A percentile compares a stretch with the other conserved stretches of the same genome.
Evolutionary conservation across 2,888 invertebrate genomes (phyloP).

Genomic region (Zygothrica quintamaculata): DNA sequence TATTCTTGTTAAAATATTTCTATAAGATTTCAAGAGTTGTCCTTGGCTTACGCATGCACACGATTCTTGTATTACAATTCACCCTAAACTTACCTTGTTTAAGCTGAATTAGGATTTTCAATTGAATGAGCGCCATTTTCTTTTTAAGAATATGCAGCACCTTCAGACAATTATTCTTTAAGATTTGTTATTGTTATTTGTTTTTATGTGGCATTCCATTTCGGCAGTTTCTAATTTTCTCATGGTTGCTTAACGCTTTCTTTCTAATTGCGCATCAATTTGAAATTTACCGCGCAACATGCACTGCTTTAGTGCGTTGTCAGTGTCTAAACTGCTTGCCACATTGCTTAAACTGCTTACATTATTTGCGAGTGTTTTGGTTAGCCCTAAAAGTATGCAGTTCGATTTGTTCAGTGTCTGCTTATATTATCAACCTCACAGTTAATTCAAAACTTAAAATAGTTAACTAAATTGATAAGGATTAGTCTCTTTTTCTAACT

Average conservation of each 20-base stretch:
- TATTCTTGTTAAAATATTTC: slow-evolving; percentile 16
- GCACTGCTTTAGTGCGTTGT: not conserved
- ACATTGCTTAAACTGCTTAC: slow-evolving; percentile 13
- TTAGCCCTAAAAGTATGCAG: slow-evolving; percentile 33
- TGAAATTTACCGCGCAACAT: no score
- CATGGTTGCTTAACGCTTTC: not conserved
- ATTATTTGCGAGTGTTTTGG: no score
- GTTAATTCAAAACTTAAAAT: no score
- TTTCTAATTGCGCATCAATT: slow-evolving; percentile 17
- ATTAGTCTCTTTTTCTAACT: no score
- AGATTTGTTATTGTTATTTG: not conserved
- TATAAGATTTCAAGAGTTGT: slow-evolving; percentile 30
- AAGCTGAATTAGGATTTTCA: slow-evolving; percentile 1
- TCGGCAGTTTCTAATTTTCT: no score
- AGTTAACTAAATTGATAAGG: no score
- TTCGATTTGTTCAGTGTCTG: no score
- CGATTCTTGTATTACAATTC: slow-evolving; percentile 1
- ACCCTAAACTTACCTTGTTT: slow-evolving; percentile 12
- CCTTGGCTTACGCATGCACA: slow-evolving; percentile 23
- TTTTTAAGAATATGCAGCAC: no score
- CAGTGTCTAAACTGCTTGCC: slow-evolving; percentile 9
- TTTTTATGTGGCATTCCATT: no score
- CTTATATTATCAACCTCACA: no score
- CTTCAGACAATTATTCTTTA: not conserved
- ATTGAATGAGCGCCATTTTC: slow-evolving; percentile 6